Conservation (phyloP, 2,888 invertebrate genomes). For the Cyclophora albipunctata region DNA sequence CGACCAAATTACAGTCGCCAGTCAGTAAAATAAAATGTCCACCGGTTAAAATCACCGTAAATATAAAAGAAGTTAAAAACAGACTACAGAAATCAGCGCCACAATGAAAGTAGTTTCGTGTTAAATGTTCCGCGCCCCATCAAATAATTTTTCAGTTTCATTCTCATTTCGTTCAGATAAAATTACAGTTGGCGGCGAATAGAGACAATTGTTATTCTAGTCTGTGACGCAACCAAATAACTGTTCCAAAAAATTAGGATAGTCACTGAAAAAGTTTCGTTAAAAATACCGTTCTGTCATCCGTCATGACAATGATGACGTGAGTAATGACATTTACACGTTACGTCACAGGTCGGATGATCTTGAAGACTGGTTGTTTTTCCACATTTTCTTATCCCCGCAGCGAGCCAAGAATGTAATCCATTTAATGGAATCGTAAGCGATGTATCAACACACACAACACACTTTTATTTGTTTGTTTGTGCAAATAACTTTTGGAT, state of each 20-base stretch:
- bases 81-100: too few species aligned
- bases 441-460: conserved; percentile 38
- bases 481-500: conserved; percentile 18
- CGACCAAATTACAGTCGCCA: too few species aligned
- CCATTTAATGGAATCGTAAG: conserved; percentile 52
- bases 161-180: conserved; percentile 3
- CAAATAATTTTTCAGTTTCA: neutral
- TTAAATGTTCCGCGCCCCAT: neutral
- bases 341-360: conserved; percentile 27
- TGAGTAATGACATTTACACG: too few species aligned
- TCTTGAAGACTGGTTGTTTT: conserved; percentile 43
- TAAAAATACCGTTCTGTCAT: too few species aligned
- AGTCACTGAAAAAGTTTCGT: too few species aligned
- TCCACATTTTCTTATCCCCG: conserved; percentile 27
- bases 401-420: conserved; percentile 56
- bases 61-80: too few species aligned
- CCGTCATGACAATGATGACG: too few species aligned
- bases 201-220: conserved; percentile 20
- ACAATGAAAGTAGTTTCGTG: too few species aligned
- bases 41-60: too few species aligned
- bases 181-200: conserved; percentile 9
- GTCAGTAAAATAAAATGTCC: too few species aligned
- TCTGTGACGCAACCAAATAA: conserved; percentile 6
- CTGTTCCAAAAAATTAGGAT: neutral
- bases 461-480: conserved; percentile 24